Evolutionary conservation across 1,140 invertebrate genomes (phyloP).

Genomic region (Coelopa frigida): DNA sequence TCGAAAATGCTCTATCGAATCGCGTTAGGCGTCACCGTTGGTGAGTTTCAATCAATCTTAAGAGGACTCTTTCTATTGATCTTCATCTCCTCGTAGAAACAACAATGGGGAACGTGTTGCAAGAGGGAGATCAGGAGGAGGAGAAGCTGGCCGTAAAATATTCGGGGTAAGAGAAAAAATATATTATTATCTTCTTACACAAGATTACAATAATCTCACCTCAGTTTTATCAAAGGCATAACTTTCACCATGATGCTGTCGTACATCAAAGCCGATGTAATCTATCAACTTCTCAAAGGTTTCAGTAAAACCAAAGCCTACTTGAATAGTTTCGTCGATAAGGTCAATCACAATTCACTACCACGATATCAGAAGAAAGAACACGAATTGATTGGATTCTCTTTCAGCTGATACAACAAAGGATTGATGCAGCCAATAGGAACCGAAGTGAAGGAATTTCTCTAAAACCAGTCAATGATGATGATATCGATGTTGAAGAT

Average conservation of each 20-base stretch:
- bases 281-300: too few relatives aligned
- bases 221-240: not conserved
- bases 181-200: not conserved
- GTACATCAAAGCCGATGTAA: not conserved
- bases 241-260: conserved; percentile 1
- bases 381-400: too few relatives aligned
- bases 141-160: conserved; percentile 1
- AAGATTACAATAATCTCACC: too few relatives aligned
- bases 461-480: too few relatives aligned
- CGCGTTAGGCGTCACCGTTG: conserved; percentile 7
- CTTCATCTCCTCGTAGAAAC: conserved; percentile 10
- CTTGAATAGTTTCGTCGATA: too few relatives aligned
- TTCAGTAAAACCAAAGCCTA: too few relatives aligned
- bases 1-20: conserved; percentile 7
- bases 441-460: too few relatives aligned
- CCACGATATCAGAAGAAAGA: too few relatives aligned
- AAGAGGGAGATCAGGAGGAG: not conserved
- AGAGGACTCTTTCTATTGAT: not conserved
- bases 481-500: too few relatives aligned
- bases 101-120: conserved; percentile 9
- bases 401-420: too few relatives aligned
- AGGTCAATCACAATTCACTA: too few relatives aligned
- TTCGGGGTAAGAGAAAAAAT: conserved; percentile 1
- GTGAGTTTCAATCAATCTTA: conserved; percentile 5
- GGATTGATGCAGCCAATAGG: too few relatives aligned